Percentiles rank a stretch among this genome's conserved stretches.
Evolutionary conservation across 30 jellyfish, hydroid and myxozoan genomes (phyloP).

Genomic region (Sanderia malayensis): DNA sequence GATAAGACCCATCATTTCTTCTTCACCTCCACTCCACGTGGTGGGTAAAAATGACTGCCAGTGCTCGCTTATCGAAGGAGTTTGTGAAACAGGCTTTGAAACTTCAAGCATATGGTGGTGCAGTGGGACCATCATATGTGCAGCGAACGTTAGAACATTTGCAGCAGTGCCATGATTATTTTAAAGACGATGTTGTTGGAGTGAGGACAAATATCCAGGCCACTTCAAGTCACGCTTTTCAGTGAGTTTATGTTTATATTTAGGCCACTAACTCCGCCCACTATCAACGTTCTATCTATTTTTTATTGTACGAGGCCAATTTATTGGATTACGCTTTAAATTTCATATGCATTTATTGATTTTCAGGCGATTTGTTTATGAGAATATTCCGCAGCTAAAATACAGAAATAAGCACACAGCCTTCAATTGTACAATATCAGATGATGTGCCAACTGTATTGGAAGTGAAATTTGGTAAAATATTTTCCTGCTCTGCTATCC

Average conservation of each 20-base stretch:
- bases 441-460: conserved; percentile 31
- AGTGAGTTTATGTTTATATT: conserved; percentile 17
- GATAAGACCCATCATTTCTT: too few relatives aligned
- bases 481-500: too few relatives aligned
- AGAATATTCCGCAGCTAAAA: conserved; percentile 57
- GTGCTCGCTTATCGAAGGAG: conserved; percentile 31
- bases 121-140: conserved; percentile 47
- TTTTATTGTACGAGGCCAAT: too few relatives aligned
- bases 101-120: conserved; percentile 53
- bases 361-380: conserved; percentile 50
- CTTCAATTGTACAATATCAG: conserved; percentile 37
- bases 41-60: conserved; percentile 60
- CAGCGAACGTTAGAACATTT: conserved; percentile 57
- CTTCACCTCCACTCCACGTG: too few relatives aligned
- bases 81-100: conserved; percentile 42
- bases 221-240: conserved; percentile 40
- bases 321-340: too few relatives aligned
- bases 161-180: conserved; percentile 44
- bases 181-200: conserved; percentile 44
- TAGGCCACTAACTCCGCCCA: neutral
- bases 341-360: neutral
- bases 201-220: conserved; percentile 36
- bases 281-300: too few relatives aligned
- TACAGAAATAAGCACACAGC: conserved; percentile 43
- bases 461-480: conserved; percentile 30